These are phyloP conservation scores for Orthosia gracilis DNA, from an alignment of 2,888 invertebrate species.

Conservation along the genomic window DNA sequence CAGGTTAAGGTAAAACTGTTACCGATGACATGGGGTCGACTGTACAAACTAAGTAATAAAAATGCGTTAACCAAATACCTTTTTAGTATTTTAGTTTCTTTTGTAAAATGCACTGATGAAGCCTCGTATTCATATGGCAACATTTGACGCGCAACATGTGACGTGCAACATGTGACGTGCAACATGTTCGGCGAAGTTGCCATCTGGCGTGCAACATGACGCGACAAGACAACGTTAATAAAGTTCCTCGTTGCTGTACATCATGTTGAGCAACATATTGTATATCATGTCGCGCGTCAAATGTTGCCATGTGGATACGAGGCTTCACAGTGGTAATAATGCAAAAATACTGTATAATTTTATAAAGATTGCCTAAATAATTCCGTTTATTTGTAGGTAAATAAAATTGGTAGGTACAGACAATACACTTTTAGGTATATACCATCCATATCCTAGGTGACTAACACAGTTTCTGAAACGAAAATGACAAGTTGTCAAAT, in stretches of 20 bases:
- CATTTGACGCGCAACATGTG: too few species aligned
- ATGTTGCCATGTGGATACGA: too few species aligned
- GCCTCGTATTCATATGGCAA: too few species aligned
- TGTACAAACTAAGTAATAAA: constrained; percentile 42
- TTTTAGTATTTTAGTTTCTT: constrained; percentile 33
- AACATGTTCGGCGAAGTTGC: too few species aligned
- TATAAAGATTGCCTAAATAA: not conserved
- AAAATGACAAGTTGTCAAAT: too few species aligned
- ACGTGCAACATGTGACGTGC: too few species aligned
- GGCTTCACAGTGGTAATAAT: constrained; percentile 26
- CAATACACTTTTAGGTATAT: not conserved
- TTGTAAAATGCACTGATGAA: constrained; percentile 26
- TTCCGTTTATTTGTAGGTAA: not conserved
- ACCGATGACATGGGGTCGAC: not conserved
- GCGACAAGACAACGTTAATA: too few species aligned
- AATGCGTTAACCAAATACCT: constrained; percentile 58
- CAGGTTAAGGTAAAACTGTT: not conserved
- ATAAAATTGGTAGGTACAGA: not conserved
- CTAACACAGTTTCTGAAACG: not conserved
- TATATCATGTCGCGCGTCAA: too few species aligned
- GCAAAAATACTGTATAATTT: constrained; percentile 27
- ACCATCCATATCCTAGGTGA: not conserved
- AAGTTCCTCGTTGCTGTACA: too few species aligned
- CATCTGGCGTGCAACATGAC: too few species aligned
- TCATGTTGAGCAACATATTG: too few species aligned